Percentiles rank a stretch among this genome's conserved stretches.
Evolutionary conservation across 2,888 invertebrate genomes (phyloP).

Genomic region (Drosophila koepferae): DNA sequence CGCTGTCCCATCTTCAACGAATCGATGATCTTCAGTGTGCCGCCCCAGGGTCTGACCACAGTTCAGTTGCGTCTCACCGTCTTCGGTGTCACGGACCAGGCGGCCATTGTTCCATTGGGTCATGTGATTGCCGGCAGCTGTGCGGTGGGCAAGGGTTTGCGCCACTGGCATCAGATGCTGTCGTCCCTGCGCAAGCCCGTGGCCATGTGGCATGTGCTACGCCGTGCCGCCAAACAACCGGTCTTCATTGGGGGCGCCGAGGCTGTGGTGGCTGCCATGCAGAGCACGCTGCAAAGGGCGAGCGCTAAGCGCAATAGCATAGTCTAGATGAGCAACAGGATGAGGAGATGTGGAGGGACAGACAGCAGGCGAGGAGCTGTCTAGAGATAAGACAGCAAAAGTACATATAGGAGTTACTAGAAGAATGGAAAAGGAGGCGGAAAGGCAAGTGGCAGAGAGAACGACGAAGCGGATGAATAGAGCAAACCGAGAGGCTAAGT

Average conservation of each 20-base stretch:
- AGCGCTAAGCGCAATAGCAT: slow-evolving; percentile 82
- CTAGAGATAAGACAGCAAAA: background rate
- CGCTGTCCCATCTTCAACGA: slow-evolving; percentile 93
- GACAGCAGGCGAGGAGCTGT: background rate
- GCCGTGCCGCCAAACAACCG: slow-evolving; percentile 84
- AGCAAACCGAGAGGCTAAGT: too few species aligned
- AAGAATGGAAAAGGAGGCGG: background rate
- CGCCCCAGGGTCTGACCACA: slow-evolving; percentile 89
- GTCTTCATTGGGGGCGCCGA: slow-evolving; percentile 82
- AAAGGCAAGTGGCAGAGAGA: too few species aligned
- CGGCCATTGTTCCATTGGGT: slow-evolving; percentile 89
- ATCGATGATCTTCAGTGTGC: slow-evolving; percentile 93
- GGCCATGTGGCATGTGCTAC: slow-evolving; percentile 93
- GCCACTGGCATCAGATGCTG: slow-evolving; percentile 94
- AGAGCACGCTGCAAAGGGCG: slow-evolving; percentile 74
- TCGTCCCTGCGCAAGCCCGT: slow-evolving; percentile 91
- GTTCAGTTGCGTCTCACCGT: slow-evolving; percentile 91
- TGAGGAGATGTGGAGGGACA: background rate
- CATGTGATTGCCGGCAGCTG: slow-evolving; percentile 92
- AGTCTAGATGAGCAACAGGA: slow-evolving; percentile 52
- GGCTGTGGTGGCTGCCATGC: slow-evolving; percentile 82
- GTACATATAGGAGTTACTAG: background rate
- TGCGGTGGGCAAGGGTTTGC: slow-evolving; percentile 89
- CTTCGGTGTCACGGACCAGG: slow-evolving; percentile 83
- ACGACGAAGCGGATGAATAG: too few species aligned